These are phyloP conservation scores for Urocynchramus pylzowi DNA, from an alignment of 2,113 vertebrate genomes.

Conservation along the genomic window DNA sequence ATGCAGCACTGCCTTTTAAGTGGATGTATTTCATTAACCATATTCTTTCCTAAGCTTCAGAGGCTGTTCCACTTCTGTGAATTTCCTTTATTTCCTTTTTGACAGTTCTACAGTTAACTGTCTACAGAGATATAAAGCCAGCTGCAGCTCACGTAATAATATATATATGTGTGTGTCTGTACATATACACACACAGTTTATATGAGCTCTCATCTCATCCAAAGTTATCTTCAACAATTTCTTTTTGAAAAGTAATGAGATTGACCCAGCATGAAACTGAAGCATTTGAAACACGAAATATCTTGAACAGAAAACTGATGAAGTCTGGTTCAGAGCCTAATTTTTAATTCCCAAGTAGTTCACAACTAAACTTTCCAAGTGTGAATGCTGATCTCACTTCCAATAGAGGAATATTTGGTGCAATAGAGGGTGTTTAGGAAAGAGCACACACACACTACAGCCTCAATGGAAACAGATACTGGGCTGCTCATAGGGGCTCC, in stretches of 20 bases:
- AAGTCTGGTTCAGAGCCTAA: neutral
- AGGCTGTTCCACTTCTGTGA: neutral
- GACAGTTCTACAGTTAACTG: neutral
- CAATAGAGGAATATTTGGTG: no score
- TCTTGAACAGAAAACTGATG: neutral
- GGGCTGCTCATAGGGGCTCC: neutral
- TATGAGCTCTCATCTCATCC: neutral
- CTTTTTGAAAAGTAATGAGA: neutral
- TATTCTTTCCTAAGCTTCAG: neutral
- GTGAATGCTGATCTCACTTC: neutral
- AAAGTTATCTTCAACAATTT: neutral
- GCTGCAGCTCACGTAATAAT: neutral
- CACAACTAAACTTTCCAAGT: neutral
- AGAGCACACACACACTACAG: neutral
- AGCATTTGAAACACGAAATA: neutral
- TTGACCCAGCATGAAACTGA: neutral
- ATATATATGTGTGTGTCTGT: neutral
- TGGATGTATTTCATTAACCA: neutral
- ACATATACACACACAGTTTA: neutral
- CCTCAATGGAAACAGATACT: rapidly evolving
- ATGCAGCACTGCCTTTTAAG: neutral
- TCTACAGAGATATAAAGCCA: neutral
- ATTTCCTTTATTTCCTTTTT: neutral
- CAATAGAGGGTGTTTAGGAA: neutral
- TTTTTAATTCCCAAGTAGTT: neutral